Evolutionary conservation across 2,113 vertebrate genomes (phyloP).

Genomic region (Pycnonotus jocosus): DNA sequence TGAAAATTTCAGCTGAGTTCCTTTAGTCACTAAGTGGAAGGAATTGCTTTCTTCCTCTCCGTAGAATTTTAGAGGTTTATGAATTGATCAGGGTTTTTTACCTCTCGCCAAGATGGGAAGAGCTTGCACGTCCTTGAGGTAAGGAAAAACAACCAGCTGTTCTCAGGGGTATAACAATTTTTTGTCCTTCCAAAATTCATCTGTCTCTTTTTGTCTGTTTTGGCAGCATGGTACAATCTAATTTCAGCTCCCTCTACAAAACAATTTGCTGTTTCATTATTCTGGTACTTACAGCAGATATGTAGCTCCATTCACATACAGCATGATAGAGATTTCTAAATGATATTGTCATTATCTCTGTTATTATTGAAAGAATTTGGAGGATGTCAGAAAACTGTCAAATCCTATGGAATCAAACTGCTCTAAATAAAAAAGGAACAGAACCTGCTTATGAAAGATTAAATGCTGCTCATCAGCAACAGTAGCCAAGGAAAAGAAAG

Average conservation of each 20-base stretch:
- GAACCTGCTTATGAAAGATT: conserved; percentile 53
- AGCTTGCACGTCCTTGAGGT: background rate
- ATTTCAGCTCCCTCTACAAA: conserved; percentile 34
- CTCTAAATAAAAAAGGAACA: conserved; percentile 47
- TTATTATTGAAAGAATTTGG: conserved; percentile 61
- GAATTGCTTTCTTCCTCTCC: background rate
- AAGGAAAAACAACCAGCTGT: background rate
- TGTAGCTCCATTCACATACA: background rate
- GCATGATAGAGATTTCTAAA: conserved; percentile 53
- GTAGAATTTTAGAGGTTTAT: background rate
- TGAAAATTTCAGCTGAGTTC: background rate
- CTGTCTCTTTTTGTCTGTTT: conserved; percentile 2
- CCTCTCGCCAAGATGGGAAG: background rate
- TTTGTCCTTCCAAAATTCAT: conserved; percentile 17
- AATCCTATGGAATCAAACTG: conserved; percentile 35
- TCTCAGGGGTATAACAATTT: background rate
- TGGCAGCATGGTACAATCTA: background rate
- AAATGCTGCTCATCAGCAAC: conserved; percentile 40
- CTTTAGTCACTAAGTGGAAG: background rate
- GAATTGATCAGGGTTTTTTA: background rate
- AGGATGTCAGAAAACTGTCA: conserved; percentile 48
- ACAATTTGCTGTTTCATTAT: conserved; percentile 43
- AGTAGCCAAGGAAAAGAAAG: conserved; percentile 17
- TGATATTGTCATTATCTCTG: conserved; percentile 45
- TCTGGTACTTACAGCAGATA: conserved; percentile 44